phyloP scores from a whole-genome alignment of 2,113 vertebrate genomes.

The Equus przewalskii region DNA sequence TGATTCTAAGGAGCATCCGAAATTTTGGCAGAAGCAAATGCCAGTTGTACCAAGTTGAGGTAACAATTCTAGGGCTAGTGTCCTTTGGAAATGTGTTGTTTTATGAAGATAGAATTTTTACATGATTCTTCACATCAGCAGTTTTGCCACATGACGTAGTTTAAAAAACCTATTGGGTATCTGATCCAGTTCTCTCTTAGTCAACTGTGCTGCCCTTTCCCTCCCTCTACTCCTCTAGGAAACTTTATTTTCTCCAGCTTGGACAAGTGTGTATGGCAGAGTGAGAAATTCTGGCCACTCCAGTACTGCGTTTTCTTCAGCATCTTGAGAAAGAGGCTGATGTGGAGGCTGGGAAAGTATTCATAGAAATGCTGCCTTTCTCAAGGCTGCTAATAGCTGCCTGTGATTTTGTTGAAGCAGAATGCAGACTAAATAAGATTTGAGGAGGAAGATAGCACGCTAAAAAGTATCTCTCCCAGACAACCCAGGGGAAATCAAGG shows the following conservation, averaged over 20 bases:
- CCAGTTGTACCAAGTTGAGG: not conserved
- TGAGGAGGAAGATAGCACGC: not conserved
- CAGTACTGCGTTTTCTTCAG: not conserved
- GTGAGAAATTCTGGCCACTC: not conserved
- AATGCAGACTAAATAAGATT: not conserved
- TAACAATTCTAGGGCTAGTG: not conserved
- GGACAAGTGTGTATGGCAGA: not conserved
- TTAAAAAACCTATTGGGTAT: not conserved
- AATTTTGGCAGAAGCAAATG: conserved; percentile 20
- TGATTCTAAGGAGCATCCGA: not conserved
- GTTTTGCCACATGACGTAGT: conserved; percentile 28
- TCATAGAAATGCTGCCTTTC: conserved; percentile 7
- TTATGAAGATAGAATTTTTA: conserved; percentile 57
- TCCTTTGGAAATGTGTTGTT: conserved; percentile 58
- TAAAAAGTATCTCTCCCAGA: not conserved
- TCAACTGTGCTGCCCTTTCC: not conserved
- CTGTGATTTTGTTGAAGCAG: not conserved
- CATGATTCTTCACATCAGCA: not conserved
- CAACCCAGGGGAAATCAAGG: not conserved
- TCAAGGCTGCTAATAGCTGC: not conserved
- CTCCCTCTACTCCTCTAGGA: not conserved
- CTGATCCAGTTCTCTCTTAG: not conserved
- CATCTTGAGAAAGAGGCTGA: not conserved
- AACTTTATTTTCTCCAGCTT: not conserved
- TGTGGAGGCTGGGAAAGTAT: not conserved